phyloP scores from a whole-genome alignment of 1,140 invertebrate genomes.

The Contarinia nasturtii region DNA sequence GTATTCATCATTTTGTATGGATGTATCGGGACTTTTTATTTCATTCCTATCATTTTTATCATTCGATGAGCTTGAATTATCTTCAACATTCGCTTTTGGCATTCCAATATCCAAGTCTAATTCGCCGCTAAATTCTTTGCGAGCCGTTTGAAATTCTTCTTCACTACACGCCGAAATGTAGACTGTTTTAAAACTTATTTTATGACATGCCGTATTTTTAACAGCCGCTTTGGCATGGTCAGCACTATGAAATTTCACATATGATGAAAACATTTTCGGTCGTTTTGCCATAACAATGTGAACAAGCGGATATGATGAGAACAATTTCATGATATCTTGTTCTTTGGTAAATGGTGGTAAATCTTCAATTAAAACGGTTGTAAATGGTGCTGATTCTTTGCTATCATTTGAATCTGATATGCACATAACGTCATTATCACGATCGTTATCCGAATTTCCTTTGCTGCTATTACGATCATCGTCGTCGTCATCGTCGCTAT shows the following conservation, averaged over 20 bases:
- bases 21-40: neutral
- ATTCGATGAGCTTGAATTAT: slow-evolving; percentile 10
- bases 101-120: neutral
- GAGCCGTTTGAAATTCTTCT: slow-evolving; percentile 29
- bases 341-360: slow-evolving; percentile 55
- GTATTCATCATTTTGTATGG: neutral
- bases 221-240: slow-evolving; percentile 44
- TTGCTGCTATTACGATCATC: neutral
- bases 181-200: slow-evolving; percentile 34
- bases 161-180: slow-evolving; percentile 29
- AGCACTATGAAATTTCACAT: slow-evolving; percentile 48
- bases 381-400: slow-evolving; percentile 19
- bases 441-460: neutral
- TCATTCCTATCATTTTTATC: neutral
- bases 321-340: slow-evolving; percentile 56
- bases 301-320: slow-evolving; percentile 47
- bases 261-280: slow-evolving; percentile 34
- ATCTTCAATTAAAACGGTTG: slow-evolving; percentile 42
- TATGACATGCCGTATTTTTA: slow-evolving; percentile 28
- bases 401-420: slow-evolving; percentile 1
- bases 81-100: slow-evolving; percentile 1
- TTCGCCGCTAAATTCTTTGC: slow-evolving; percentile 21
- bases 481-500: slow-evolving; percentile 3
- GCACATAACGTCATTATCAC: neutral
- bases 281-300: slow-evolving; percentile 44